Base-by-base conservation (phyloP, 2,113 vertebrate genomes). In the Cricetomys ansorgei region DNA sequence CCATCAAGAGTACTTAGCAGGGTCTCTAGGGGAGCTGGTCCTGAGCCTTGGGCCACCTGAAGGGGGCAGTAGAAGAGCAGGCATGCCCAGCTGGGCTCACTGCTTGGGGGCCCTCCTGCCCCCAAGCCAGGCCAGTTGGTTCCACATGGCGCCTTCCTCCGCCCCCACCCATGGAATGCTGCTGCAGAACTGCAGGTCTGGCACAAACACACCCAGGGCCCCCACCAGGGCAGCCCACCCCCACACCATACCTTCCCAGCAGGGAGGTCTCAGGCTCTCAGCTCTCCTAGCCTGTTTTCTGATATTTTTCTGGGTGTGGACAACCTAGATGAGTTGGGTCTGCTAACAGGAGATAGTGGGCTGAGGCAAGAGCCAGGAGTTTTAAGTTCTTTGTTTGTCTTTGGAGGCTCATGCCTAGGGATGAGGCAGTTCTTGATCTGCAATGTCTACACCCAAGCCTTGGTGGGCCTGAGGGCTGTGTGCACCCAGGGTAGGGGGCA, bases 11-110 rank as follows among this genome's bases (percentile, higher is more conserved):
- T 55, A 25, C 27, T 7, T 21, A 29, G 59, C 45, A 17, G 53
- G 53, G 62, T 45, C 34, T 25, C 37, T 34, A 6, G 29, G 57
- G 85, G n/a, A 2, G 59, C 4, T 5, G 4, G 48, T 55, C 31
- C 21, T 2, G 12, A 0, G 29, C 62, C 53, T 29, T 17, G 1
- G 65, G 77, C 79, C 0, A 64, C 96, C 97, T 84, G 94, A 43
- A 0, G 88, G 53, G 96, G 96, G 96, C 95, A 88, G 95, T 48
- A 65, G 59, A 7, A 27, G 7, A 7, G 2, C 64, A 8, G 0
- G 1, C 53, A 3, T 1, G 1, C 2, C 0, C 0, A 1, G 31
- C 77, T 2, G 7, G 43, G 50, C 69, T 43, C 2, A 23, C 65
- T 77, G 92, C 79, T 57, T 4, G 23, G 87, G 86, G 86, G 73